Percentiles rank a stretch among this genome's conserved stretches.
These are phyloP conservation scores for Ciona savignyi DNA, from an alignment of 23 tunicate genomes.

Conservation along the genomic window DNA sequence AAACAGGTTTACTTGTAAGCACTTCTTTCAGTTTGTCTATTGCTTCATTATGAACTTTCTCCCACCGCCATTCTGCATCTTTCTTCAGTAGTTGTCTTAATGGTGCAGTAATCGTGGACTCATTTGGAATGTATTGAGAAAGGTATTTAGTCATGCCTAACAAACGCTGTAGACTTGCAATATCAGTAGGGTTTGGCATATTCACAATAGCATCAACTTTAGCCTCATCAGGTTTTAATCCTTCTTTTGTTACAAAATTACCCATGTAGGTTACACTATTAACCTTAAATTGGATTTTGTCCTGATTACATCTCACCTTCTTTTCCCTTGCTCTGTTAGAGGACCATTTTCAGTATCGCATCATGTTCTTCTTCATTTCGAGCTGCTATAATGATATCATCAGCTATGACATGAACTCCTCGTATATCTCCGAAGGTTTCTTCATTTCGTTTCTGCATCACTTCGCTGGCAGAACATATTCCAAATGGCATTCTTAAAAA, in stretches of 20 bases:
- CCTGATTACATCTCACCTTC: too few relatives aligned
- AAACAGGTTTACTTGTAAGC: background rate
- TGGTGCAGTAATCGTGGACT: slow-evolving; percentile 17
- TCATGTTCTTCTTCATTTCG: slow-evolving; percentile 11
- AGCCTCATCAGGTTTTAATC: slow-evolving; percentile 24
- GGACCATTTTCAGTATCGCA: background rate
- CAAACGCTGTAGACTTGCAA: slow-evolving; percentile 10
- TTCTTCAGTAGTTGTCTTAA: slow-evolving; percentile 22
- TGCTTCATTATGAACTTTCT: slow-evolving; percentile 5
- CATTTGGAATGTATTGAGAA: slow-evolving; percentile 23
- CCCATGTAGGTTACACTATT: slow-evolving; percentile 15
- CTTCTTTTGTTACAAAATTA: slow-evolving; percentile 12
- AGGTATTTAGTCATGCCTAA: slow-evolving; percentile 28
- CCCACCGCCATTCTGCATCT: slow-evolving; percentile 14
- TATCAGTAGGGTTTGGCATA: slow-evolving; percentile 28
- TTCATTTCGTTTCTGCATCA: slow-evolving; percentile 27
- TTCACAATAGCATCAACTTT: slow-evolving; percentile 18
- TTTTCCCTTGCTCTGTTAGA: slow-evolving; percentile 10
- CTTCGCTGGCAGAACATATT: slow-evolving; percentile 17
- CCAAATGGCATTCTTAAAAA: slow-evolving; percentile 33
- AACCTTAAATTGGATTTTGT: too few relatives aligned
- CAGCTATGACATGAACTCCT: slow-evolving; percentile 22
- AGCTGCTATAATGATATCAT: slow-evolving; percentile 17
- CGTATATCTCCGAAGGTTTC: slow-evolving; percentile 13
- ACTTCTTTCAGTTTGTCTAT: slow-evolving; percentile 6